Conservation (phyloP, 2,113 vertebrate species). For the Camelus dromedarius region DNA sequence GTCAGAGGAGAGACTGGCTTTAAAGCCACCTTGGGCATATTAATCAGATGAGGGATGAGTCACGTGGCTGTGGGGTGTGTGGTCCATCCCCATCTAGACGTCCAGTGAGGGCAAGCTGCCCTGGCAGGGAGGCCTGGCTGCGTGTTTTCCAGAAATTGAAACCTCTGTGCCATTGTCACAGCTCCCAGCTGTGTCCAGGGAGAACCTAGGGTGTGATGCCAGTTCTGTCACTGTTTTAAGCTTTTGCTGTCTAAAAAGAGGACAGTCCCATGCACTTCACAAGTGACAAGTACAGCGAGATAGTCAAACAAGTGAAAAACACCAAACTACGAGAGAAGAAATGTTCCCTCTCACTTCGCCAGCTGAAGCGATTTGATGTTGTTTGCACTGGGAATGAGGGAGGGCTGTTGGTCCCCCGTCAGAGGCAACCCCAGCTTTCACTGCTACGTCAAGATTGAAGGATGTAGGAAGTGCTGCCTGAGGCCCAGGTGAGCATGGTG, state of each 20-base stretch:
- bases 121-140: background rate
- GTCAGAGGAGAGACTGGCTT: background rate
- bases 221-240: background rate
- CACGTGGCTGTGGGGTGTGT: background rate
- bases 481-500: too few relatives aligned
- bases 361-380: background rate
- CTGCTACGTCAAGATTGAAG: too few relatives aligned
- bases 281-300: background rate
- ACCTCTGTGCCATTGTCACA: too few relatives aligned
- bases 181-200: background rate
- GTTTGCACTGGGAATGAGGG: background rate
- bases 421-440: too few relatives aligned
- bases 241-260: background rate
- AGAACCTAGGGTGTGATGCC: background rate
- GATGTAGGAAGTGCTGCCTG: too few relatives aligned
- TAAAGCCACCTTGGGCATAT: background rate
- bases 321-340: background rate
- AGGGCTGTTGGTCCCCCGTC: background rate
- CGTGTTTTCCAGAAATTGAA: background rate
- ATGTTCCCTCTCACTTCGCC: background rate
- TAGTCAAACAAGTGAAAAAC: background rate
- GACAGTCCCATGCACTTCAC: background rate
- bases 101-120: background rate
- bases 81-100: background rate
- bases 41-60: background rate